Base-by-base conservation (phyloP, 2,888 invertebrate species). In the Drosophila hawaiiensis region DNA sequence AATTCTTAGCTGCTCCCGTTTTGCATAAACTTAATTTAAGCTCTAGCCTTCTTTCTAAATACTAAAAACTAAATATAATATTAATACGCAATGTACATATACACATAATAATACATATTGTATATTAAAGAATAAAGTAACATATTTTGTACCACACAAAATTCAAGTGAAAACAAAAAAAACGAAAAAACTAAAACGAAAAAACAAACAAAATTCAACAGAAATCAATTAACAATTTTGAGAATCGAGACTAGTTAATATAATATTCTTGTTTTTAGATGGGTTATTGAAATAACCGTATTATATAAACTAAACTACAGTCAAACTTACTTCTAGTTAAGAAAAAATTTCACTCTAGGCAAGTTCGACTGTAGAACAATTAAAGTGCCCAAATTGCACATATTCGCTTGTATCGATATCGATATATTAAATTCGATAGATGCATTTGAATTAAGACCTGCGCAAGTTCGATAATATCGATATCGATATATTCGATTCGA, bases 131-230 rank as follows among this genome's bases (percentile, higher is more conserved):
- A 73, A 63, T 80, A 80, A 85, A 90, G 75, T 67, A 84, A 73
- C 67, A 74, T 76, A 82, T 89, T 85, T 85, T 85, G 82, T 85
- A 89, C 84, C 75, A 74, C 47, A 65, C 55, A 52, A 33, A 60
- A 47, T 50, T 19, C 19, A 25, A 49, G 29, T 53, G 70, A 78
- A 70, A 74, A 22, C 53, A 22, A 22, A 39, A 60, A 28, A 61
- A 28, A 58, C 22, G 22, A 22, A 47, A 22, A 47, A 47, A 47
- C 47, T 22, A 47, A 14, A 47, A 22, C 47, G 68, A 78, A 70
- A 74, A 28, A 50, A 31, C 31, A n/a, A 60, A 28, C 58, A 37
- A 54, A 29, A 60, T 35, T 41, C 28, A 68, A 49, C 28, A 66
- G 31, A 54, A 62, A 59, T 43, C 10, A 39, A 65, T 49, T n/a